phyloP scores from a whole-genome alignment of 2,113 vertebrate species.

The Corapipo altera region DNA sequence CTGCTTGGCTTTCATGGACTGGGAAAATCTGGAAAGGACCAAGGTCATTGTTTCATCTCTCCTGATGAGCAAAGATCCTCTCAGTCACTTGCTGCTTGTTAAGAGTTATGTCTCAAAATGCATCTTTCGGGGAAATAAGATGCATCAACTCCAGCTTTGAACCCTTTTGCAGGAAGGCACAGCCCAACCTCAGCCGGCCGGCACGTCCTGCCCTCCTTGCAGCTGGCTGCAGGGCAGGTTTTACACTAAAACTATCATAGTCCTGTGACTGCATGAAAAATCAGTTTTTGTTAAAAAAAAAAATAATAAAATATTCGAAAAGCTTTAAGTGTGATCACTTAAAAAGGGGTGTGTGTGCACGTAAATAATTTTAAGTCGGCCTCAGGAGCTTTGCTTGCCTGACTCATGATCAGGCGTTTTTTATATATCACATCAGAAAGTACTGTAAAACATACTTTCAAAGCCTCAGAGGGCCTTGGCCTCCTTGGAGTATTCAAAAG shows the following conservation, averaged over 20 bases:
- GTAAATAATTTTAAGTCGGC: slow-evolving; percentile 38
- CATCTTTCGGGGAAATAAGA: not conserved
- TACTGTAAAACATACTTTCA: slow-evolving; percentile 57
- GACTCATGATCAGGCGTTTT: slow-evolving; percentile 12
- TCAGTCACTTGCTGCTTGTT: not conserved
- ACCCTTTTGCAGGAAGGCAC: not conserved
- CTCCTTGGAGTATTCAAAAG: slow-evolving; percentile 36
- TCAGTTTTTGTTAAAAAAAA: not conserved
- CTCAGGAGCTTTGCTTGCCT: slow-evolving; percentile 38
- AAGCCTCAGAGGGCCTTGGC: slow-evolving; percentile 27
- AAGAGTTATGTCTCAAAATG: not conserved
- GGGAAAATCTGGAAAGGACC: not conserved
- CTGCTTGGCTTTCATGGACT: not conserved
- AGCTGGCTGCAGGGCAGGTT: not conserved
- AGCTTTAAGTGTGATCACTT: slow-evolving; percentile 17
- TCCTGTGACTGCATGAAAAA: not conserved
- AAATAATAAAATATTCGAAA: not conserved
- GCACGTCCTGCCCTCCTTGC: rapidly evolving
- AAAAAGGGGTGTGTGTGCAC: not conserved
- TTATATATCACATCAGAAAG: slow-evolving; percentile 47
- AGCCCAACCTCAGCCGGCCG: not conserved
- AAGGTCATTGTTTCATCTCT: not conserved
- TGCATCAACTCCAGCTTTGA: not conserved
- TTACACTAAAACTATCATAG: not conserved
- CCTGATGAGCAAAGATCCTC: not conserved